Base-by-base conservation (phyloP, 2,797 vertebrate species). In the Enteromius mattozi region DNA sequence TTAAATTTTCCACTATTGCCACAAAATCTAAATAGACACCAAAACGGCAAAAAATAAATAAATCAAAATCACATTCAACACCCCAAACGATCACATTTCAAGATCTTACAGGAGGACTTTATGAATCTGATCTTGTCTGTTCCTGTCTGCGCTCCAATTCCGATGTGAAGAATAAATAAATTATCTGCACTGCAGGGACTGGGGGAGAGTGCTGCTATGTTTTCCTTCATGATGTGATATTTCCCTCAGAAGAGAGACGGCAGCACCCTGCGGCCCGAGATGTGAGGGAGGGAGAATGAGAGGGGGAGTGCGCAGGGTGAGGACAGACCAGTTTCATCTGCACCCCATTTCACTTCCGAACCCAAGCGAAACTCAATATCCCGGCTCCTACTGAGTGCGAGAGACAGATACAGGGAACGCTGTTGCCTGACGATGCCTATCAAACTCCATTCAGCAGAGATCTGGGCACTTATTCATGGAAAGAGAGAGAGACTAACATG, bases 321-420 rank as follows among this genome's bases (percentile, higher is more conserved):
- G 71, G 81, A 78, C 49, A 87, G 51, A 81, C 47, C 6, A 76
- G 74, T 78, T 85, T 76, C 85, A 83, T 86, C 84, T 84, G 74
- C 69, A 78, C 84, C 61, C 84, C 87, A 79, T 89, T 88, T 88
- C 74, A 83, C 84, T 78, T 83, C 85, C 86, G 78, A 83, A 87
- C 85, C 83, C 81, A 83, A 87, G 85, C 66, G 87, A 87, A 89
- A 89, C 87, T 84, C 85, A 89, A 89, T 89, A 88, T 85, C 83
- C 85, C 77, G 80, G 76, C 86, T 87, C 70, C 86, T 84, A 85
- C 88, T 81, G 77, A 87, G 84, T 54, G 72, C 81, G 80, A 86
- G 86, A 84, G 65, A 83, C 75, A 83, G 40, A 78, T 77, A 79
- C 69, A 63, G 79, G 47, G 70, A 80, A 74, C 54, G 30, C 81